Base-by-base conservation (phyloP, 2,888 invertebrate species). In the Drosophila meridionalis region DNA sequence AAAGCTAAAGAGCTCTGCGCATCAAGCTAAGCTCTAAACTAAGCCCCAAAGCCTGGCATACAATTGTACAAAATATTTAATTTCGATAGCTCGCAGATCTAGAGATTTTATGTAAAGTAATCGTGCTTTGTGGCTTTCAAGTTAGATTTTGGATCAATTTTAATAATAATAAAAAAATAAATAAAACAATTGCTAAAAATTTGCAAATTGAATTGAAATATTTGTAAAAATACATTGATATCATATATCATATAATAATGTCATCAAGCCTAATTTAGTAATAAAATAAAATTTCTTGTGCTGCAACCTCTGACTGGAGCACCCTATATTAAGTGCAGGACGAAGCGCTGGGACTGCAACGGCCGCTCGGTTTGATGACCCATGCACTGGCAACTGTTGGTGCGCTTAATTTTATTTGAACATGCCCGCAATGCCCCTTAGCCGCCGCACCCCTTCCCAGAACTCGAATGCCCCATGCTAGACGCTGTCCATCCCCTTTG, bases 391-490 rank as follows among this genome's bases (percentile, higher is more conserved):
- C 58, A 72, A 65, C 83, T 75, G 86, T 68, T 83, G 73, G 80
- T 60, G 73, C 67, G 75, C 80, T 71, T 89, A 79, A 85, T 84
- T 89, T 76, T 85, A 79, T 89, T 85, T 89, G 82, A 89, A 73
- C 84, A 79, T 78, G 69, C 60, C 59, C 63, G 38, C 48, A 30
- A 12, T 52, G 2, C 64, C 30, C 38, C 43, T 4, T 26, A 1
- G 28, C 28, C 50, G 20, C 43, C 12, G 9, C 36, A 11, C 11
- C 38, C 26, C 38, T 7, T 38, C 1, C 26, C 45, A 1, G 34
- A 7, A 20, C 20, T 6, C 20, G 43, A 45, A 26, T 55, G 3
- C 12, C 12, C 34, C 8, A 34, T 12, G 3, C 20, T 2, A 0
- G n/a, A 2, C 20, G 3, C 12, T 53, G 20, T 14, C 0, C 38